Evolutionary conservation across 2,888 invertebrate genomes (phyloP), one percentile per base, ranked within the genome.

Genomic region (Muscina levida): DNA sequence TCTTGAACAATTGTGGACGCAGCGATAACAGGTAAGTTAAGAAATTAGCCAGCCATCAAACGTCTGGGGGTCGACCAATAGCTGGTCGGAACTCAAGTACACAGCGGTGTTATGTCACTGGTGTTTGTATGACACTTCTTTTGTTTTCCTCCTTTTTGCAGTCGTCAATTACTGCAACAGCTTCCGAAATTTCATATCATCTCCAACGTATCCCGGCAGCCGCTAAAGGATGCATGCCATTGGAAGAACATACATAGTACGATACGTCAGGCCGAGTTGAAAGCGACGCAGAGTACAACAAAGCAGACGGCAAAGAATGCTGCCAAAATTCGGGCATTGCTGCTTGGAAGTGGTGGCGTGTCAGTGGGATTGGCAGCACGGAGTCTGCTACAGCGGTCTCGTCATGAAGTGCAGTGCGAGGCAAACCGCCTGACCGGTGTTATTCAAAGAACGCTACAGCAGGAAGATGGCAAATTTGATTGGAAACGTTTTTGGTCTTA

Each of bases 401-500:
- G 82, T 4, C 76, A 73, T 1, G 73, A 73, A 46, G 87, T 85
- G 0, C 83, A 86, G 39, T 90, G 90, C 62, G 90, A 90, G 42
- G 86, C 85, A 5, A 90, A 88, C 75, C 87, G 91, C 0, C 80
- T 90, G 75, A 83, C 85, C 0, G 90, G 88, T 1, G 85, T 87
- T 0, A 48, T 87, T 0, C 87, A 88, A 56, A 87, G 85, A 37
- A 87, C 87, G 1, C 76, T 88, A 31, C 82, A 91, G 6, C 92
- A 92, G 65, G 92, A 93, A 70, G 92, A 92, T 83, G 88, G 92
- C 0, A 92, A 92, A 81, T 97, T 97, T 91, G 95, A 96, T 87
- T 97, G 97, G 97, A 91, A 89, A 19, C 93, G 92, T 79, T 93
- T 97, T 82, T 93, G 95, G 89, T 87, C 91, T 13, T 94, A 97